A percentile compares a stretch with the other conserved stretches of the same genome.
These are phyloP conservation scores for Dasypus novemcinctus DNA, from an alignment of 2,113 vertebrate species.

Conservation along the genomic window DNA sequence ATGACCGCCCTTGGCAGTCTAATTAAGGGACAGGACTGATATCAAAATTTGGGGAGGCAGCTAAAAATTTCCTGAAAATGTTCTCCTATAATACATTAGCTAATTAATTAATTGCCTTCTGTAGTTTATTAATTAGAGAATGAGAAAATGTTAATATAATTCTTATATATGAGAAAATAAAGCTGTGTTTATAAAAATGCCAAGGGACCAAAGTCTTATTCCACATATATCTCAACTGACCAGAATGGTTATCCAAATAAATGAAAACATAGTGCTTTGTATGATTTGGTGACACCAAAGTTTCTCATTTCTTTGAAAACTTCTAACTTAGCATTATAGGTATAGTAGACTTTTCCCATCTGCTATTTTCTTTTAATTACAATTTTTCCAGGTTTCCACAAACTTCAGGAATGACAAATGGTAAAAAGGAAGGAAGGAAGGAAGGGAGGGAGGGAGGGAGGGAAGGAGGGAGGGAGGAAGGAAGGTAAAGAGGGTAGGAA, in stretches of 20 bases:
- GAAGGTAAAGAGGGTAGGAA: too few species aligned
- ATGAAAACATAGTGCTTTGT: not conserved
- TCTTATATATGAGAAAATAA: not conserved
- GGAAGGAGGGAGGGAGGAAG: too few species aligned
- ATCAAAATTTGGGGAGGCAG: not conserved
- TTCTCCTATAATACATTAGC: not conserved
- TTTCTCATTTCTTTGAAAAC: not conserved
- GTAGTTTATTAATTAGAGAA: not conserved
- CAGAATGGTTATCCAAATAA: not conserved
- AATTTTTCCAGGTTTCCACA: not conserved
- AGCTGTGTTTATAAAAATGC: not conserved
- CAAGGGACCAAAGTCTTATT: not conserved
- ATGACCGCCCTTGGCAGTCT: not conserved
- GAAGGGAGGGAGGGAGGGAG: too few species aligned
- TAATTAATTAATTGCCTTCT: not conserved
- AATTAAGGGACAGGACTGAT: not conserved
- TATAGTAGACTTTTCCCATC: not conserved
- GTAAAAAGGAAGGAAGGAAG: not conserved
- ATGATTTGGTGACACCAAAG: not conserved
- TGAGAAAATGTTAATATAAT: not conserved
- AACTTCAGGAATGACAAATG: not conserved
- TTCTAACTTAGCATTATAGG: not conserved
- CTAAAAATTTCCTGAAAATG: not conserved
- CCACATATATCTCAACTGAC: not conserved
- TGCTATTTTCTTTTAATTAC: not conserved